Conservation (phyloP, 2,888 invertebrate genomes). For the Plagodis dolabraria region DNA sequence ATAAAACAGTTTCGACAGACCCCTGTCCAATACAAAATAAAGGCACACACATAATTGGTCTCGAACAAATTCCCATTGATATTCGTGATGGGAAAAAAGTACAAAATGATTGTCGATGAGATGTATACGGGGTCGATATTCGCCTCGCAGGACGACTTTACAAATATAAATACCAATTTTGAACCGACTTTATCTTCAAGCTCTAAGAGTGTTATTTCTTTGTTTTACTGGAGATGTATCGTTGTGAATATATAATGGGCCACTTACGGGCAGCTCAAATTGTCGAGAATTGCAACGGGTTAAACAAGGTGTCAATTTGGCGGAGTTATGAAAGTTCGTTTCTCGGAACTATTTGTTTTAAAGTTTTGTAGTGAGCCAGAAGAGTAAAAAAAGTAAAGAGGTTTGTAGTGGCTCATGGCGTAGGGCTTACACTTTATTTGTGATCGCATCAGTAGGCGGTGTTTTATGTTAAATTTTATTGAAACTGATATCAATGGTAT, state of each 20-base stretch:
- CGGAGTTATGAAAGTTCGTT: constrained; percentile 81
- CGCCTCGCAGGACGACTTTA: constrained; percentile 59
- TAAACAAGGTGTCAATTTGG: constrained; percentile 84
- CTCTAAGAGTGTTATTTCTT: constrained; percentile 41
- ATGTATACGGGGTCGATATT: constrained; percentile 73
- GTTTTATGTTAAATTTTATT: constrained; percentile 69
- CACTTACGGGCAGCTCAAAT: constrained; percentile 81
- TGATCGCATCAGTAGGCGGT: constrained; percentile 66
- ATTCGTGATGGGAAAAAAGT: constrained; percentile 83
- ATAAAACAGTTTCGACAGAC: constrained; percentile 56
- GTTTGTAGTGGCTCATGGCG: constrained; percentile 43
- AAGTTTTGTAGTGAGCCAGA: constrained; percentile 55
- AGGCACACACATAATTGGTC: constrained; percentile 78
- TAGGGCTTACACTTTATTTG: constrained; percentile 70
- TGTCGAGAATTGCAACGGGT: constrained; percentile 77
- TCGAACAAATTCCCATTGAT: constrained; percentile 83
- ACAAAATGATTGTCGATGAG: constrained; percentile 77
- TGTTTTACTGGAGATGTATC: constrained; percentile 27
- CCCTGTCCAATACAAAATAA: constrained; percentile 66
- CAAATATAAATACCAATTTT: constrained; percentile 42
- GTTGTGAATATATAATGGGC: constrained; percentile 73
- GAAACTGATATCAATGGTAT: constrained; percentile 47
- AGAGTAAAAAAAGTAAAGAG: constrained; percentile 12
- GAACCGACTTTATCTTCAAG: constrained; percentile 20
- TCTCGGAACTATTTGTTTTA: constrained; percentile 83